Evolutionary conservation across 2,888 invertebrate genomes (phyloP).

Genomic region (Coleophora deauratella): DNA sequence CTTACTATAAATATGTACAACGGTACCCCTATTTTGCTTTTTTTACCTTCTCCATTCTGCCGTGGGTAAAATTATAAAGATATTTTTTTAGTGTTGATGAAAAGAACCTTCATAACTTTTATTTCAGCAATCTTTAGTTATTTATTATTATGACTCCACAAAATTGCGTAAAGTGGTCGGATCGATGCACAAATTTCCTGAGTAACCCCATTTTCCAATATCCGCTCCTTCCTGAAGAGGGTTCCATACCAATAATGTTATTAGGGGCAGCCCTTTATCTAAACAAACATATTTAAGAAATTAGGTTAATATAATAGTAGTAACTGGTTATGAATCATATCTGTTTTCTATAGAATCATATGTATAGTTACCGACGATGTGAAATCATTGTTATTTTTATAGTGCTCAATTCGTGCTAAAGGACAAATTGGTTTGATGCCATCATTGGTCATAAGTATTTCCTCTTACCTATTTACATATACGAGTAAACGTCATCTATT

Average conservation of each 20-base stretch:
- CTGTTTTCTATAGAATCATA: too few species aligned
- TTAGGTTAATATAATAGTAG: too few species aligned
- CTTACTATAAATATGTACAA: too few species aligned
- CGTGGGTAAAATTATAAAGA: too few species aligned
- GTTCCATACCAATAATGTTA: conserved; percentile 22
- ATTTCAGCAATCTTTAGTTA: background rate
- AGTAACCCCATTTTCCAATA: conserved; percentile 65
- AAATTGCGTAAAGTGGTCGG: conserved; percentile 33
- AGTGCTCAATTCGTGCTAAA: conserved; percentile 11
- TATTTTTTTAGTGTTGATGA: too few species aligned
- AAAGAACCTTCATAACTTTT: too few species aligned
- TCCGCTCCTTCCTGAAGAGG: conserved; percentile 38
- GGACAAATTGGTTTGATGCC: conserved; percentile 20
- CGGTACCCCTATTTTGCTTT: too few species aligned
- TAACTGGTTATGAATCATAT: too few species aligned
- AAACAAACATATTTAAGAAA: conserved; percentile 6
- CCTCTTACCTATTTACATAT: too few species aligned
- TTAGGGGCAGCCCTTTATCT: conserved; percentile 22
- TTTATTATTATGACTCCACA: conserved; percentile 1
- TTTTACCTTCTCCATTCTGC: too few species aligned
- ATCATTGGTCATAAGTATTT: conserved; percentile 1
- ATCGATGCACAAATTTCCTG: conserved; percentile 64
- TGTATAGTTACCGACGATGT: conserved; percentile 10
- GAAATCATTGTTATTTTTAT: too few species aligned
- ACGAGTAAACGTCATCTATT: too few species aligned